Conservation (phyloP, 1,140 invertebrate genomes). For the Diuraphis noxia region DNA sequence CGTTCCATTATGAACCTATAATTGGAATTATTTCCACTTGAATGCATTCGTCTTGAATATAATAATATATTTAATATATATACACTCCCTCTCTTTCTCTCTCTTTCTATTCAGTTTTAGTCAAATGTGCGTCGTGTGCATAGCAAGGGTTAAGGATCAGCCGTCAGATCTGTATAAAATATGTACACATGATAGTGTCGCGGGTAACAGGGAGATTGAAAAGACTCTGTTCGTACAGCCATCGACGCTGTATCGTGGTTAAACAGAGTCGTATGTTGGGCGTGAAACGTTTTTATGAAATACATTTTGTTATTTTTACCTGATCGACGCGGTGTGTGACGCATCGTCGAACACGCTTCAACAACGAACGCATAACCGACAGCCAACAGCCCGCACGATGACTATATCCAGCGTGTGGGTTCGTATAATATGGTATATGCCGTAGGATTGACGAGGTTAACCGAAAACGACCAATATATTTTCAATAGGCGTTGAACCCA, state of each 20-base stretch:
- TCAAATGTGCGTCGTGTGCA: not conserved
- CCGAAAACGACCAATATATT: not conserved
- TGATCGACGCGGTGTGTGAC: not conserved
- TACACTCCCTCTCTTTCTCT: too few species aligned
- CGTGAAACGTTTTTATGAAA: not conserved
- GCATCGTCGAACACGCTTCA: not conserved
- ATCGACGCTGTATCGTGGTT: not conserved
- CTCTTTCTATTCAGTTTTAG: not conserved
- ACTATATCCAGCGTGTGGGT: too few species aligned
- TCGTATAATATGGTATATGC: too few species aligned
- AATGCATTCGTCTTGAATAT: not conserved
- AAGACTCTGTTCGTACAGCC: not conserved
- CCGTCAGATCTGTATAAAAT: not conserved
- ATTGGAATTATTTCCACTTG: slow-evolving; percentile 21
- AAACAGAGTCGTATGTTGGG: not conserved
- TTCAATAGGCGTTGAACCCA: not conserved
- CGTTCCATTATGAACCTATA: not conserved
- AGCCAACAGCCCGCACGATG: not conserved
- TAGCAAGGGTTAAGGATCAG: not conserved
- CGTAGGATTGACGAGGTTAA: not conserved
- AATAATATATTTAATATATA: not conserved
- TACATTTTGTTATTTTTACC: not conserved
- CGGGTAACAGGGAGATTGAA: not conserved
- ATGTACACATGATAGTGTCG: not conserved
- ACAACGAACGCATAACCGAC: not conserved